Percentiles rank a stretch among this genome's conserved stretches.
phyloP scores from a whole-genome alignment of 2,797 vertebrate genomes.

The Pangasius macronema region DNA sequence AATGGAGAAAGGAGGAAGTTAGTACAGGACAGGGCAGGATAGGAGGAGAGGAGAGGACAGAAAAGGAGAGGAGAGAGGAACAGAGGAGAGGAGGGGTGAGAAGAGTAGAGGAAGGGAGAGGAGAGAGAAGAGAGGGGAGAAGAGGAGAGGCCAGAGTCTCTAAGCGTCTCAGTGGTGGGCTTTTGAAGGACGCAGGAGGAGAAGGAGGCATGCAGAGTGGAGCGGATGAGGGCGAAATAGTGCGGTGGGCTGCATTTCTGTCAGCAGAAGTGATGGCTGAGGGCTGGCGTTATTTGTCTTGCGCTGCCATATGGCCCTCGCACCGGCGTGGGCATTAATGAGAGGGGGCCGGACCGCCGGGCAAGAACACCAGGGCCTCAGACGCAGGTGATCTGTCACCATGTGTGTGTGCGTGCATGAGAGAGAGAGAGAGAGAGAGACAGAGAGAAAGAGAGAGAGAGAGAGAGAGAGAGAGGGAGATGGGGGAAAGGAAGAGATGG shows the following conservation, averaged over 20 bases:
- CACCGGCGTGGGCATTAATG: conserved; percentile 79
- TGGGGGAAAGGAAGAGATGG: conserved; percentile 48
- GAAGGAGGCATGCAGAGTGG: conserved; percentile 68
- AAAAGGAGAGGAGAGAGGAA: background rate
- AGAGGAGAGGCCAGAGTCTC: conserved; percentile 18
- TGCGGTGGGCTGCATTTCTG: conserved; percentile 83
- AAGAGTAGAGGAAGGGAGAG: background rate
- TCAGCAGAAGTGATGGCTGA: conserved; percentile 86
- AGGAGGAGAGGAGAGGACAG: background rate
- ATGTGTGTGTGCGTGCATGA: conserved; percentile 48
- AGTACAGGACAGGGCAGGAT: background rate
- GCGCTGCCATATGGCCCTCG: conserved; percentile 79
- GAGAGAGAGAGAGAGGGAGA: conserved; percentile 41
- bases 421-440: conserved; percentile 33
- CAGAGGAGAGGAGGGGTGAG: background rate
- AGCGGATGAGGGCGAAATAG: conserved; percentile 77
- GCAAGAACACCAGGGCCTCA: conserved; percentile 74
- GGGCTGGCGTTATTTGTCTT: conserved; percentile 81
- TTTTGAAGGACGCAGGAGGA: conserved; percentile 56
- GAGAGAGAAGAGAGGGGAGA: background rate
- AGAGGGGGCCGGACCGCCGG: conserved; percentile 79
- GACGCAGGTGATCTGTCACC: conserved; percentile 79
- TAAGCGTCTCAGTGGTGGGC: conserved; percentile 47
- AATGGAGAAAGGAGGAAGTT: background rate
- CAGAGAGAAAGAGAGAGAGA: conserved; percentile 37